Evolutionary conservation across 2,113 vertebrate species (phyloP), one percentile per base, ranked within the genome.

Genomic region (Xenopus laevis): DNA sequence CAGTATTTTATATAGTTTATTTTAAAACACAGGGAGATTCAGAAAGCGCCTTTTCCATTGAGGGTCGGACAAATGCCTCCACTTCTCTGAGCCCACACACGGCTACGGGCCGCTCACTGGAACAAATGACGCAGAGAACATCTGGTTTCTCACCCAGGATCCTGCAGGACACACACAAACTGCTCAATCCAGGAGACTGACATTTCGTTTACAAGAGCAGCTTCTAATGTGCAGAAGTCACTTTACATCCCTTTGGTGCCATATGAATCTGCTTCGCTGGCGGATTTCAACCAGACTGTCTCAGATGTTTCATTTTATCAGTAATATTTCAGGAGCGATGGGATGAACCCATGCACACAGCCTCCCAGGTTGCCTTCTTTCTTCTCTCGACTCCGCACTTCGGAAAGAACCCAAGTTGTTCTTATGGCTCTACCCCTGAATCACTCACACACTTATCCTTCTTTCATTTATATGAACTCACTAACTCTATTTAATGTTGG

Each of bases 1-100:
- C 96, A 0, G 86, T 99, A 20, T 97, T 98, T 86, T 99, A 97
- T 75, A 85, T 97, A 0, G 91, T 98, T 82, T 98, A 96, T 80
- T 95, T 94, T 79, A 98, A 95, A 89, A 93, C 90, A 0, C 93
- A 93, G 73, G 87, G 83, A 44, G 78, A 66, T 0, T 82, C 63
- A 8, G 80, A 84, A n/a, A 68, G 71, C 30, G 46, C 80, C n/a
- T 57, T 63, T 16, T 50, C 55, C 62, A 65, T 86, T 44, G 10
- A 11, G 15, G 70, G 57, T 27, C 1, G 30, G 12, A 70, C 67
- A 55, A 15, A 13, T 21, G 5, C 13, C 65, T 23, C 58, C 10
- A 7, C 20, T 11, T 16, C n/a, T 63, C 6, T 46, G 30, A 46
- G 10, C 23, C 3, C 57, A 62, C 18, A 69, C 23, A 21, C 4